Evolutionary conservation across 2,888 invertebrate genomes (phyloP).

Genomic region (Meiosimyza platycephala): DNA sequence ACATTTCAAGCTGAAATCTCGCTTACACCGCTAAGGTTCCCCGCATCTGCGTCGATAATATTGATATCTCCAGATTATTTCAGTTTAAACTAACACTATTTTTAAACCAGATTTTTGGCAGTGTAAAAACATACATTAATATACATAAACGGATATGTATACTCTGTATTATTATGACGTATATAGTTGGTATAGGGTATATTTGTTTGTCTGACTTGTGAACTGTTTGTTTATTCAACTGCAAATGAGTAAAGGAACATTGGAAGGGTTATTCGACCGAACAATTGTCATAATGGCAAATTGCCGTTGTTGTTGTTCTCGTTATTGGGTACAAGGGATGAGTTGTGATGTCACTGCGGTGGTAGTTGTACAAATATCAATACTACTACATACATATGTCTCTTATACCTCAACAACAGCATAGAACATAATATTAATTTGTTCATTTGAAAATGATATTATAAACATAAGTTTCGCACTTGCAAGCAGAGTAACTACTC

Average conservation of each 20-base stretch:
- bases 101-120: no score
- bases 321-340: background rate
- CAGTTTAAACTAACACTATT: no score
- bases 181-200: background rate
- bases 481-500: no score
- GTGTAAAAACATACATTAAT: no score
- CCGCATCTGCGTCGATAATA: no score
- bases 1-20: no score
- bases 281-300: constrained; percentile 7
- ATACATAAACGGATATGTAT: no score
- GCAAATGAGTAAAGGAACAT: constrained; percentile 13
- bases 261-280: constrained; percentile 16
- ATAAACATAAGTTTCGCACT: constrained; percentile 25
- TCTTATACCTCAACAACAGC: no score
- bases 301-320: background rate
- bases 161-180: no score
- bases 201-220: constrained; percentile 30
- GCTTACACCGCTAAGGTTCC: no score
- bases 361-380: constrained; percentile 3
- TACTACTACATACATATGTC: background rate
- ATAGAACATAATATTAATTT: constrained; percentile 21
- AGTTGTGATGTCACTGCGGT: background rate
- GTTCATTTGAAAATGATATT: constrained; percentile 25
- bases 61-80: no score
- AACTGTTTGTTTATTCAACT: constrained; percentile 24